Evolutionary conservation across 2,888 invertebrate genomes (phyloP), one percentile per base, ranked within the genome.

Genomic region (Aleiodes alternator): DNA sequence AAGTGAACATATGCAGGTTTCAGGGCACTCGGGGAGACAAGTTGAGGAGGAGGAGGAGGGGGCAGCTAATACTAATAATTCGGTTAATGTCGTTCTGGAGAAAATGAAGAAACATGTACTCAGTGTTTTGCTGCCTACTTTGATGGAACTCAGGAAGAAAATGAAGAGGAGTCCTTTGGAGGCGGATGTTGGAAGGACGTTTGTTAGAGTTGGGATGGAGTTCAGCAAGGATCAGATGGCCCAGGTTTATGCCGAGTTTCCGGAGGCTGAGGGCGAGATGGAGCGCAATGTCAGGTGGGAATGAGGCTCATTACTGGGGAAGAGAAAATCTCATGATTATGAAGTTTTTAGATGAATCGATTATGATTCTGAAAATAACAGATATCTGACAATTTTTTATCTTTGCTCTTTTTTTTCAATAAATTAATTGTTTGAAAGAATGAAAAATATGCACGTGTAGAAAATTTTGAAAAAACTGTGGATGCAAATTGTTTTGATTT

Each of bases 71-170:
- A 89, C 90, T 0, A 90, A 79, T 73, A 66, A 76, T 55, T 71
- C 81, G 23, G 71, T 81, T 4, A 86, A 81, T 69, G 79, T 80
- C 16, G 82, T 86, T 16, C 75, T 81, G 14, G 87, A 92, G 90
- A 91, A 91, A 87, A 91, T 94, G 89, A 94, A 94, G 86, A 91
- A 91, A 78, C 93, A 93, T 69, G 92, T 93, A 11, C 91, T 94
- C 7, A 93, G 94, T 81, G 92, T 92, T 82, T 89, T 95, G 80
- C 91, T 95, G 43, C 95, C 94, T 34, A 92, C 92, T 8, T 91
- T 94, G 76, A 90, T 94, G 78, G 91, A 92, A 14, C 90, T 95
- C 78, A 93, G 93, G 87, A 90, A 91, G 73, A 91, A 92, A 78
- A 85, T 94, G 82, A 91, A 3, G 51, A 31, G 7, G 68, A 51